These are phyloP conservation scores for Dendrocincla fuliginosa DNA, from an alignment of 2,797 vertebrate genomes.

Conservation along the genomic window DNA sequence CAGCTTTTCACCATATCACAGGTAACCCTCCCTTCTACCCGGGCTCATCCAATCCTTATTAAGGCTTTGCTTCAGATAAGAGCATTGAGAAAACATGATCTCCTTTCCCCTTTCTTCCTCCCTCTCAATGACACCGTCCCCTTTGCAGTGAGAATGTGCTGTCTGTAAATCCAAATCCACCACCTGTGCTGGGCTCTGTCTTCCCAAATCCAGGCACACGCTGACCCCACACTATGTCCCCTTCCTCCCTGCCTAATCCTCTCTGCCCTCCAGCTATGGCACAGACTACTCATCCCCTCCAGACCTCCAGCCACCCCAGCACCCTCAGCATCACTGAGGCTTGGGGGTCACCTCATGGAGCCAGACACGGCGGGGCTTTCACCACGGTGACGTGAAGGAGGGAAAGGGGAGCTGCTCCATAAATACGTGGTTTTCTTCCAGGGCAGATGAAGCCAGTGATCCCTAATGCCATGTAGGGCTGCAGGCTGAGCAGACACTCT, in stretches of 20 bases:
- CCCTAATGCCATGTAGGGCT: background rate
- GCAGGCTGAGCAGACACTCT: background rate
- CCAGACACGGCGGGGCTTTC: background rate
- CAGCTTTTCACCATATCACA: background rate
- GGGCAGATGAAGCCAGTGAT: background rate
- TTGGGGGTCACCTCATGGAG: accelerated
- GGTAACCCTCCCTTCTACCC: background rate
- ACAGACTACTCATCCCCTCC: accelerated
- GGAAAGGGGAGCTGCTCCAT: background rate
- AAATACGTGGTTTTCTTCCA: background rate
- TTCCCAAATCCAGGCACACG: accelerated
- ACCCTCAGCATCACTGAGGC: background rate
- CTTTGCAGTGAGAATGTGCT: background rate
- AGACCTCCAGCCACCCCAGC: background rate
- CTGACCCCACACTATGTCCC: background rate
- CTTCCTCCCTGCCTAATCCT: background rate
- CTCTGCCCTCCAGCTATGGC: background rate
- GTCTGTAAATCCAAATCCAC: background rate
- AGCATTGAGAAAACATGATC: conserved; percentile 61
- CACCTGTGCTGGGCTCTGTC: background rate
- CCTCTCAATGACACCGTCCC: conserved; percentile 36
- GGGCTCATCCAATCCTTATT: conserved; percentile 62
- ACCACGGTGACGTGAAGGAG: accelerated
- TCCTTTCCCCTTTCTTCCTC: conserved; percentile 55
- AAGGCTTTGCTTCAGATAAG: conserved; percentile 54